Evolutionary conservation across 30 jellyfish, hydroid and myxozoan genomes (phyloP).

Genomic region (Pseudorhiza aurosa): DNA sequence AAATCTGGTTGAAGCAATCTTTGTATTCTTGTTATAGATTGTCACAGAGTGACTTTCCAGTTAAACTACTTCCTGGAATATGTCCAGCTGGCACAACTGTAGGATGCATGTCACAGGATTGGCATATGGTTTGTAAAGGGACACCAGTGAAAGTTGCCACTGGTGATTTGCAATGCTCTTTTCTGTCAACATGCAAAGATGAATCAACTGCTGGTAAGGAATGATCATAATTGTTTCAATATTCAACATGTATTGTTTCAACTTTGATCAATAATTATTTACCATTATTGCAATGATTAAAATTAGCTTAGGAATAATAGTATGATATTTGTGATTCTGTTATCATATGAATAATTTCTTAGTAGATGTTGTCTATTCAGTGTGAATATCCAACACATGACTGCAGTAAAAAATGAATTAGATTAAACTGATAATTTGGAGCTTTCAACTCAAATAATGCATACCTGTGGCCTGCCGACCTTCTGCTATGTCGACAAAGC

Average conservation of each 20-base stretch:
- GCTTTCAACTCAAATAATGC: too few species aligned
- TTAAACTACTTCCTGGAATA: conserved; percentile 44
- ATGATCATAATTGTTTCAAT: too few species aligned
- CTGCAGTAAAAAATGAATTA: too few species aligned
- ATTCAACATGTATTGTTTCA: too few species aligned
- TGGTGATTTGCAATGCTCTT: conserved; percentile 93
- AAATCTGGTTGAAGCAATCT: not conserved
- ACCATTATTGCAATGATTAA: too few species aligned
- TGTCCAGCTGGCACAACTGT: not conserved
- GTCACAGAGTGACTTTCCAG: conserved; percentile 43
- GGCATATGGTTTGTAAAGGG: conserved; percentile 59
- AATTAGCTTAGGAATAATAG: not conserved
- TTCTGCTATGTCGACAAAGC: too few species aligned
- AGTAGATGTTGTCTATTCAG: not conserved
- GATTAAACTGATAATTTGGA: too few species aligned
- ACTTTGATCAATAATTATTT: too few species aligned
- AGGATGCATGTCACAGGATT: conserved; percentile 13
- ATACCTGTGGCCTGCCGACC: too few species aligned
- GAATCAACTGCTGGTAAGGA: conserved; percentile 54
- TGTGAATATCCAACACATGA: too few species aligned
- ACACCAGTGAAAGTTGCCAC: conserved; percentile 61
- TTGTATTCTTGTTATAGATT: not conserved
- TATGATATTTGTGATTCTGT: not conserved
- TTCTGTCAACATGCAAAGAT: conserved; percentile 42
- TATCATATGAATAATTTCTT: not conserved